phyloP scores from a whole-genome alignment of 2,888 invertebrate genomes.

The Pristionchus arcanus region DNA sequence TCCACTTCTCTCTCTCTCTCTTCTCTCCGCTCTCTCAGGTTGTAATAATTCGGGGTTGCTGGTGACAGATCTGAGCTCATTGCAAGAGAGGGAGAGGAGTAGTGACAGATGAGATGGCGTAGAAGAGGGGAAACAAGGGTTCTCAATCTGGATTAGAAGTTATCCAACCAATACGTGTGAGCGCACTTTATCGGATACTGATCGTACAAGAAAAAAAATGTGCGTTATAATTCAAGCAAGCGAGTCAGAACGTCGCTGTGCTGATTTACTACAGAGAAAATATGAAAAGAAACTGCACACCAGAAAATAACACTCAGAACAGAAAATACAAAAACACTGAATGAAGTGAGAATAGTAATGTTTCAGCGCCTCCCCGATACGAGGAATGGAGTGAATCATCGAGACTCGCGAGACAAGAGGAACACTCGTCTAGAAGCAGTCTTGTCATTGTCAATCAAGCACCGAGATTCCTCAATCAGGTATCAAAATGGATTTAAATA shows the following conservation, averaged over 20 bases:
- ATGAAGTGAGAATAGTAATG: background rate
- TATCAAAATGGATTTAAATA: background rate
- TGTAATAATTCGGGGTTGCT: slow-evolving; percentile 44
- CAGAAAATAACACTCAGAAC: too few relatives aligned
- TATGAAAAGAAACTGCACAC: too few relatives aligned
- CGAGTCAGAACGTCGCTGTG: background rate
- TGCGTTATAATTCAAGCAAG: too few relatives aligned
- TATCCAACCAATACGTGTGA: background rate
- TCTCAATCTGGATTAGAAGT: background rate
- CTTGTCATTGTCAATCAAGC: slow-evolving; percentile 67
- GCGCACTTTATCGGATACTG: background rate
- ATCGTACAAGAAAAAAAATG: background rate
- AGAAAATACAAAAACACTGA: background rate
- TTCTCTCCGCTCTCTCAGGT: slow-evolving; percentile 14
- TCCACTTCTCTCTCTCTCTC: background rate
- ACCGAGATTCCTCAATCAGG: slow-evolving; percentile 68
- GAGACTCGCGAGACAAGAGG: slow-evolving; percentile 55
- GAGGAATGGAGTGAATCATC: slow-evolving; percentile 58
- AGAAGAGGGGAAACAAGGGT: slow-evolving; percentile 42
- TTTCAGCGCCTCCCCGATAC: slow-evolving; percentile 64
- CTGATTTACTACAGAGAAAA: background rate
- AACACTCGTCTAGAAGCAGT: slow-evolving; percentile 55
- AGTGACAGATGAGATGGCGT: slow-evolving; percentile 11
- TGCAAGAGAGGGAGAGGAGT: slow-evolving; percentile 35
- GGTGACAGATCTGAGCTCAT: slow-evolving; percentile 44